Evolutionary conservation across 2,888 invertebrate species (phyloP), one percentile per base, ranked within the genome.

Genomic region (Ophonus ardosiacus): DNA sequence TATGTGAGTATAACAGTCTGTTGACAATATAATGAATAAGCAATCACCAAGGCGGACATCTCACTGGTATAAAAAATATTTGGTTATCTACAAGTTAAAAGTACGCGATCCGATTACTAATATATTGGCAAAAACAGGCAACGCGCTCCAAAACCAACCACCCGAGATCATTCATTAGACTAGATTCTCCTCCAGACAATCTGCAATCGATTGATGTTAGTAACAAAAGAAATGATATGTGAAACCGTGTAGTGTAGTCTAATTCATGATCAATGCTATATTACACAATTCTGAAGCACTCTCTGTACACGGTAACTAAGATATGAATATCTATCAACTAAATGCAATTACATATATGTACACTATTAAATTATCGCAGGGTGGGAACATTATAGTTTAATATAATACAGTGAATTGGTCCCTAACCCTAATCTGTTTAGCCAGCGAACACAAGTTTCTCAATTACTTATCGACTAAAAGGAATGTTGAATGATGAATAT

Each of bases 361-460:
- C 81, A 81, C 18, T 18, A 80, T 17, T 63, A 43, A 65, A 43
- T 84, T 76, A 84, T 63, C 57, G 65, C 63, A 84, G 84, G 84
- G 84, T 84, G 84, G 84, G 84, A 84, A 84, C 84, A 78, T 65
- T 68, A 65, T 40, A 68, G n/a, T 18, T 81, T 59, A 71, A 76
- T 80, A 79, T 40, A 59, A 79, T 68, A 65, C 76, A 83, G 65
- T 61, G 59, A 86, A 87, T 89, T 89, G 90, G 89, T 89, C 90
- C 90, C 90, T 89, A 89, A 88, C 88, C 89, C 88, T 88, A 88
- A 88, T 87, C 85, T 86, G 85, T 87, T 86, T 71, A 81, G 65
- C 65, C 68, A 78, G 78, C 84, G 84, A 84, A 84, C 78, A 84
- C 76, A 59, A 82, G 74, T 84, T 31, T 71, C 63, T 83, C 78